Conservation (phyloP, 2,113 vertebrate species). For the Pterocles burchelli region DNA sequence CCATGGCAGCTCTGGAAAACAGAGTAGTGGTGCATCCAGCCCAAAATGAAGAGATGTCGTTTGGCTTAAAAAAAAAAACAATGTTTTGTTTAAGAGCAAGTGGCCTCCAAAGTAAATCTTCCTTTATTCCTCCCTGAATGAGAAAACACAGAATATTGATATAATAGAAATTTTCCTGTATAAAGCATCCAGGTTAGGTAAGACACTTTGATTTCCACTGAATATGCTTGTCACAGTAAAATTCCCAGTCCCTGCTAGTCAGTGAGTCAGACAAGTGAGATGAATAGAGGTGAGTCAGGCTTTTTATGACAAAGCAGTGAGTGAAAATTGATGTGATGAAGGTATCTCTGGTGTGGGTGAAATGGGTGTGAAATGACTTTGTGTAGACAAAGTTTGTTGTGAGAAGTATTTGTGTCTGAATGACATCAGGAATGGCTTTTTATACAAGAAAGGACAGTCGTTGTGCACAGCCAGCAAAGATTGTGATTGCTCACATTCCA, state of each 20-base stretch:
- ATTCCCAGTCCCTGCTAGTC: background rate
- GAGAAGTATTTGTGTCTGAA: background rate
- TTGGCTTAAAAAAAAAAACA: background rate
- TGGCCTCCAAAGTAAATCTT: background rate
- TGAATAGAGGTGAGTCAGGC: background rate
- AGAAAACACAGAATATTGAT: background rate
- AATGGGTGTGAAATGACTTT: background rate
- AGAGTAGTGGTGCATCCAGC: background rate
- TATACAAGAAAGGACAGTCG: background rate
- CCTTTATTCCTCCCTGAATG: background rate
- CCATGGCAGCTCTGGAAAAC: rapidly evolving
- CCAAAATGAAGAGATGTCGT: background rate
- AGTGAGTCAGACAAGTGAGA: constrained; percentile 19
- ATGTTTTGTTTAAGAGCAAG: background rate
- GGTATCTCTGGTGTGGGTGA: background rate
- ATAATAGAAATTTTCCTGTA: background rate
- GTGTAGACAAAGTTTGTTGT: background rate
- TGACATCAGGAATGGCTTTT: background rate
- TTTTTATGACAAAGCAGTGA: background rate
- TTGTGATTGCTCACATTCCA: rapidly evolving
- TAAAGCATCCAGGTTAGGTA: background rate
- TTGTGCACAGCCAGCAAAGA: background rate
- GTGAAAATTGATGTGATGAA: background rate
- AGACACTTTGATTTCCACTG: background rate
- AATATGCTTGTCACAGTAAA: background rate